Evolutionary conservation across 1,140 invertebrate genomes (phyloP).

Genomic region (Proales similis): DNA sequence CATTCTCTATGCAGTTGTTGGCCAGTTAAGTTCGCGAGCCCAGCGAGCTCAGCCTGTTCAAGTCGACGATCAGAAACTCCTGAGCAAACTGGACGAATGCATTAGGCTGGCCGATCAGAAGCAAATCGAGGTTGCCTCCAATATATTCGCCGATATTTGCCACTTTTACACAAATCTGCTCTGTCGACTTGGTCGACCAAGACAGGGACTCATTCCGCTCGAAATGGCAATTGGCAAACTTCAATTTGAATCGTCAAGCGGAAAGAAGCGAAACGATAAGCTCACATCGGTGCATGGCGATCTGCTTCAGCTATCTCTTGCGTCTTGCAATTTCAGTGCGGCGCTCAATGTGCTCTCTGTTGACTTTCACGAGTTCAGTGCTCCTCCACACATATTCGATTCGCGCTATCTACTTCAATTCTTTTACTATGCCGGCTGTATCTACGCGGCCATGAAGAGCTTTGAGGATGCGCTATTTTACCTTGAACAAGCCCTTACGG

Average conservation of each 20-base stretch:
- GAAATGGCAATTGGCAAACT: not conserved
- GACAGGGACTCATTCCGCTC: conserved; percentile 1
- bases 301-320: conserved; percentile 65
- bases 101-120: not conserved
- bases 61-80: conserved; percentile 4
- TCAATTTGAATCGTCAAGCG: conserved; percentile 12
- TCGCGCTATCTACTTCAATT: conserved; percentile 84
- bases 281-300: conserved; percentile 86
- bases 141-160: conserved; percentile 10
- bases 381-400: conserved; percentile 72
- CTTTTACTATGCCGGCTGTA: conserved; percentile 95
- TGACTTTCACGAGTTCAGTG: conserved; percentile 83
- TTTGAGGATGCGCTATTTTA: conserved; percentile 84
- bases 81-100: conserved; percentile 1
- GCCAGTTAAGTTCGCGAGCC: not conserved
- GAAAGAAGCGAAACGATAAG: conserved; percentile 54
- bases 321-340: conserved; percentile 83
- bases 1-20: not conserved
- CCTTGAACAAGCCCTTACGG: conserved; percentile 78
- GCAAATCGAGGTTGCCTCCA: conserved; percentile 14
- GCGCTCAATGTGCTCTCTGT: conserved; percentile 77
- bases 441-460: conserved; percentile 83
- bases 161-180: conserved; percentile 33
- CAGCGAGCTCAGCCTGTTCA: not conserved
- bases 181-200: conserved; percentile 3